These are phyloP conservation scores for Carapus acus DNA, from an alignment of 2,797 vertebrate species.

Conservation along the genomic window DNA sequence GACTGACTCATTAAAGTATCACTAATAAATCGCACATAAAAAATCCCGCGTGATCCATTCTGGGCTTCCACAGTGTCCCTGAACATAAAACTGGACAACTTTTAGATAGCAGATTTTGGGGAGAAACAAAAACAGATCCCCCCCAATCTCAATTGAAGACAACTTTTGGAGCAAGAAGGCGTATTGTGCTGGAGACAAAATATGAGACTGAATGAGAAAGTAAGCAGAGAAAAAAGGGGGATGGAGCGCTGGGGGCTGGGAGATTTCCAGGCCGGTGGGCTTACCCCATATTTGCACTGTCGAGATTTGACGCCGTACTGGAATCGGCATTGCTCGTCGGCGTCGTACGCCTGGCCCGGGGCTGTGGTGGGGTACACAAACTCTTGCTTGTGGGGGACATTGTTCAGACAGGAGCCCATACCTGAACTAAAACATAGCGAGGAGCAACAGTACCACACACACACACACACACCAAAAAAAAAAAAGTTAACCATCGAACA, in stretches of 20 bases:
- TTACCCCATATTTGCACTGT: slow-evolving; percentile 99
- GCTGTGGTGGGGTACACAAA: slow-evolving; percentile 95
- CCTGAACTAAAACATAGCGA: slow-evolving; percentile 75
- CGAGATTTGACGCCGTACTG: slow-evolving; percentile 97
- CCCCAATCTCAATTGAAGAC: background rate
- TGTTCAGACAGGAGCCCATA: slow-evolving; percentile 93
- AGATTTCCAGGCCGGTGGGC: slow-evolving; percentile 54
- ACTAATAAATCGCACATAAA: background rate
- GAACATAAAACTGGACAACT: too few species aligned
- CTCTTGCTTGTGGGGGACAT: slow-evolving; percentile 90
- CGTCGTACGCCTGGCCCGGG: slow-evolving; percentile 92
- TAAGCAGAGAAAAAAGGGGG: background rate
- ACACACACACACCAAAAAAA: too few species aligned
- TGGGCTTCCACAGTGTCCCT: too few species aligned
- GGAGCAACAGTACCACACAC: too few species aligned
- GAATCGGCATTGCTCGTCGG: slow-evolving; percentile 96
- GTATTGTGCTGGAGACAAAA: background rate
- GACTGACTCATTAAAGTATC: background rate
- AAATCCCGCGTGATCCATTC: background rate
- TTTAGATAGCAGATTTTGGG: too few species aligned
- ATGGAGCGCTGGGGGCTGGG: background rate
- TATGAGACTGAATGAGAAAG: background rate
- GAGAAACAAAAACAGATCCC: too few species aligned
- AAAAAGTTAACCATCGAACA: too few species aligned
- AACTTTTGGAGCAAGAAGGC: background rate